Percentiles rank a stretch among this genome's conserved stretches.
These are phyloP conservation scores for Tetraneura akinire DNA, from an alignment of 1,140 invertebrate genomes.

Conservation along the genomic window DNA sequence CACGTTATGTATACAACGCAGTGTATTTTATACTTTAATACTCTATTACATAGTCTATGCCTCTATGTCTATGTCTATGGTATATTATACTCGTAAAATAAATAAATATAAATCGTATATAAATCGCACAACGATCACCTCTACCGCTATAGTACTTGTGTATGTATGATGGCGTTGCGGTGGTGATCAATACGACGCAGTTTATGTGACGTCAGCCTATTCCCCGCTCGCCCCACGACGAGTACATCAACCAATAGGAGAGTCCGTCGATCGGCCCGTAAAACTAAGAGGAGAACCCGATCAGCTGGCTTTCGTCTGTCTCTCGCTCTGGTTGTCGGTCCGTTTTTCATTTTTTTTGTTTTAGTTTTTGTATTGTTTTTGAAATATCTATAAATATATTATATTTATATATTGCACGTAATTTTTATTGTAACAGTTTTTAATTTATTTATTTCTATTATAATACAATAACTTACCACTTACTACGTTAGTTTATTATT, in stretches of 20 bases:
- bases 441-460: background rate
- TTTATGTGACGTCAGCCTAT: constrained; percentile 41
- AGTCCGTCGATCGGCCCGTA: constrained; percentile 22
- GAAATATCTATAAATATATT: constrained; percentile 6
- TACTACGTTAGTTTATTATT: constrained; percentile 19
- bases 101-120: too few species aligned
- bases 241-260: background rate
- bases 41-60: too few species aligned
- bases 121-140: background rate
- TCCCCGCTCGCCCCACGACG: background rate
- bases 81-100: too few species aligned
- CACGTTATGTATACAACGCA: too few species aligned
- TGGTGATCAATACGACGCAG: constrained; percentile 50
- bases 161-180: constrained; percentile 27
- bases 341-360: constrained; percentile 43
- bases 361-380: constrained; percentile 49
- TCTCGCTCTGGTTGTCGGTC: constrained; percentile 48
- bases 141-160: background rate
- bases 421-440: constrained; percentile 15
- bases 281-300: constrained; percentile 37
- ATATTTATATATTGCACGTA: background rate
- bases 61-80: too few species aligned
- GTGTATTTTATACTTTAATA: too few species aligned
- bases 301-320: constrained; percentile 51
- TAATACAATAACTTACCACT: too few species aligned